A percentile compares a stretch with the other conserved stretches of the same genome.
Evolutionary conservation across 2,888 invertebrate genomes (phyloP).

Genomic region (Xanthorhoe spadicearia): DNA sequence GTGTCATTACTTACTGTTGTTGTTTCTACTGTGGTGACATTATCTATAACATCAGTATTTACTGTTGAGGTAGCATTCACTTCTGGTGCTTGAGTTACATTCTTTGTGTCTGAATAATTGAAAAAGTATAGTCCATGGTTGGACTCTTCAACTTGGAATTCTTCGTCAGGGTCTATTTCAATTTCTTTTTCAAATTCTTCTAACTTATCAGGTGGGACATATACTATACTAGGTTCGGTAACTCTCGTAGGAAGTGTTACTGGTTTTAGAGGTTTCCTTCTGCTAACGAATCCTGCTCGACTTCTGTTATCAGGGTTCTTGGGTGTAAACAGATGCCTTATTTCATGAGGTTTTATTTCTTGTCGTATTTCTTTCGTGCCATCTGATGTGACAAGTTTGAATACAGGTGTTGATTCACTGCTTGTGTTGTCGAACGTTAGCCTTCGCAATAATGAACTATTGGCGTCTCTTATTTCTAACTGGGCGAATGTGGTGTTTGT

Average conservation of each 20-base stretch:
- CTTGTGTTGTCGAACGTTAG: conserved; percentile 75
- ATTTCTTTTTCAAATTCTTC: conserved; percentile 77
- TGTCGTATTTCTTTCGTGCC: conserved; percentile 71
- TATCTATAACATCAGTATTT: conserved; percentile 55
- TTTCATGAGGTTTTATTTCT: conserved; percentile 77
- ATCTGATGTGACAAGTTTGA: conserved; percentile 71
- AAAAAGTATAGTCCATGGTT: conserved; percentile 81
- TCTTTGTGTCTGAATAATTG: conserved; percentile 80
- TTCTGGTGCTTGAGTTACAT: conserved; percentile 64
- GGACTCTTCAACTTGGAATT: conserved; percentile 82
- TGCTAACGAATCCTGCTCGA: conserved; percentile 73
- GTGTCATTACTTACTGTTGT: conserved; percentile 44
- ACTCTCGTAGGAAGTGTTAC: conserved; percentile 59
- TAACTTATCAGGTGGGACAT: conserved; percentile 77
- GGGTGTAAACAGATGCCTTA: conserved; percentile 75
- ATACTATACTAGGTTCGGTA: conserved; percentile 70
- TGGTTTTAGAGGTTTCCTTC: conserved; percentile 64
- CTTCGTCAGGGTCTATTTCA: conserved; percentile 81
- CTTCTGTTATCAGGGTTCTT: conserved; percentile 73
- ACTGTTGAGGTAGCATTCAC: conserved; percentile 57
- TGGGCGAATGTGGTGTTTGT: conserved; percentile 78
- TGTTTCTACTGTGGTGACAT: conserved; percentile 53
- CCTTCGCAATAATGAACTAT: conserved; percentile 71
- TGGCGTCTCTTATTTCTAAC: conserved; percentile 74
- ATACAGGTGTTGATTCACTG: conserved; percentile 64